Evolutionary conservation across 2,888 invertebrate species (phyloP).

Genomic region (Lithosia quadra): DNA sequence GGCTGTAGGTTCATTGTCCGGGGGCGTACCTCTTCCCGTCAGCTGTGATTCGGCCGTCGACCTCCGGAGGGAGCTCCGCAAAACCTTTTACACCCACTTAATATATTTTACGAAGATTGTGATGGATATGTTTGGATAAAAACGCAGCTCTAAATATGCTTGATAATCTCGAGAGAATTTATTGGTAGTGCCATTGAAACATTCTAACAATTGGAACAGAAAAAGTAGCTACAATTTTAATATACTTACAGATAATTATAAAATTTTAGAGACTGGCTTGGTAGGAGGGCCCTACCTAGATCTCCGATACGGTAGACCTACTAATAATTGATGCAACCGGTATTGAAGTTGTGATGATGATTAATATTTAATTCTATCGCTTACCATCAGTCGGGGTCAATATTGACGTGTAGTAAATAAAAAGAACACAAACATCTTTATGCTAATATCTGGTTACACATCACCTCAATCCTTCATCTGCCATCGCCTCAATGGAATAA

Average conservation of each 20-base stretch:
- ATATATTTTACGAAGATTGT: constrained; percentile 41
- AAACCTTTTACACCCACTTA: constrained; percentile 43
- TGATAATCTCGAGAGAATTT: neutral
- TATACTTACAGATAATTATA: too few species aligned
- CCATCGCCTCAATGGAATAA: neutral
- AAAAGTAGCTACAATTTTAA: neutral
- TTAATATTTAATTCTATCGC: too few species aligned
- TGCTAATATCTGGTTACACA: neutral
- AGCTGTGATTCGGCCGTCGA: constrained; percentile 74
- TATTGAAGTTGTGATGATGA: too few species aligned
- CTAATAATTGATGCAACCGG: too few species aligned
- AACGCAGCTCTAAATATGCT: neutral
- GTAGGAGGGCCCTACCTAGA: too few species aligned
- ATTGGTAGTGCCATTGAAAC: neutral
- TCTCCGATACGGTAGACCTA: too few species aligned
- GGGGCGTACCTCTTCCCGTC: constrained; percentile 65
- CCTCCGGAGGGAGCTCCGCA: constrained; percentile 49
- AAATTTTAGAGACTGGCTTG: too few species aligned
- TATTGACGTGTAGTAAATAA: neutral
- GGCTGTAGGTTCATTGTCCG: constrained; percentile 66
- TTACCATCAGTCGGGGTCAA: constrained; percentile 4
- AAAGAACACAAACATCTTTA: constrained; percentile 4
- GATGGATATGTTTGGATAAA: constrained; percentile 17
- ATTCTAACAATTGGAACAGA: neutral
- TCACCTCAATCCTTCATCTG: neutral